Conservation (phyloP, 2,113 vertebrate genomes). For the Cebus imitator region DNA sequence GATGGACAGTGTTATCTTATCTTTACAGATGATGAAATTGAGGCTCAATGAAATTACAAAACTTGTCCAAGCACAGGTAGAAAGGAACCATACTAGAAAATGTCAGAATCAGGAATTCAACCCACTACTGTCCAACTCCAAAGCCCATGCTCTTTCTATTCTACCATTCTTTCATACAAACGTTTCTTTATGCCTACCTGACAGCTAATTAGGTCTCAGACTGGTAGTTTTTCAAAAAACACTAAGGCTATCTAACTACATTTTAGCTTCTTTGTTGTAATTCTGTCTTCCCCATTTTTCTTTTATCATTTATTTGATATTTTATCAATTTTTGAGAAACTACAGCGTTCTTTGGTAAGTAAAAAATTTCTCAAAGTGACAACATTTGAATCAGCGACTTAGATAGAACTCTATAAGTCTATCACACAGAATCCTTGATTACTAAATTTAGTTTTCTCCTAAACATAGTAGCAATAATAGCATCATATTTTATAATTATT, state of each 20-base stretch:
- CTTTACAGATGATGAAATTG: slow-evolving; percentile 32
- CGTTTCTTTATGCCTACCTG: background rate
- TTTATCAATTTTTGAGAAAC: slow-evolving; percentile 33
- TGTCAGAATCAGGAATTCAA: slow-evolving; percentile 29
- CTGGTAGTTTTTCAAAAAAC: background rate
- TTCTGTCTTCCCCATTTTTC: background rate
- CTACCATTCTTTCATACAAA: background rate
- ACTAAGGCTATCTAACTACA: background rate
- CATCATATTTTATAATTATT: background rate
- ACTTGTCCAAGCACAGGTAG: background rate
- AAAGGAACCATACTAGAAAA: background rate
- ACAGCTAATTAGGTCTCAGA: background rate
- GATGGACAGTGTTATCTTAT: background rate
- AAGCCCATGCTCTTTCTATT: background rate
- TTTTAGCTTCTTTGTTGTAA: background rate
- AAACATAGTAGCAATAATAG: background rate
- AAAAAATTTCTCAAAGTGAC: background rate
- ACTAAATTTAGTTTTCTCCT: slow-evolving; percentile 23
- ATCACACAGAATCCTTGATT: background rate
- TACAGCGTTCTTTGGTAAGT: background rate
- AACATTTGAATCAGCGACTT: background rate
- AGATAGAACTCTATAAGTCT: background rate
- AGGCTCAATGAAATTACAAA: slow-evolving; percentile 8
- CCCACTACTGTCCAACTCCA: background rate
- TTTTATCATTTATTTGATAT: background rate